phyloP scores from a whole-genome alignment of 2,113 vertebrate genomes.

The Azemiops feae region DNA sequence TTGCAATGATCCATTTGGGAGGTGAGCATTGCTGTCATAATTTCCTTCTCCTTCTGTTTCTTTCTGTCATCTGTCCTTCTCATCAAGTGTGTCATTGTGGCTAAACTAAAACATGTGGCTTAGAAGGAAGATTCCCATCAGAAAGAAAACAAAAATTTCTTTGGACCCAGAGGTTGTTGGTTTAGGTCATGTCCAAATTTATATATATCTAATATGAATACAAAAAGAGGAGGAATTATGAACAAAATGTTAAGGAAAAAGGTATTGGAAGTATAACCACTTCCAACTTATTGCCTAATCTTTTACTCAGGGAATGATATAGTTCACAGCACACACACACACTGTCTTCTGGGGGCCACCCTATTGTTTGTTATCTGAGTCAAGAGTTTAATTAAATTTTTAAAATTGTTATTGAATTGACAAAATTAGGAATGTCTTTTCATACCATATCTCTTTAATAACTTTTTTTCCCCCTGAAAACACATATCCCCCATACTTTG shows the following conservation, averaged over 20 bases:
- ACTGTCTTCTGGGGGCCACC: not conserved
- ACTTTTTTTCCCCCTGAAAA: constrained; percentile 33
- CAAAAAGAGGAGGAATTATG: too few species aligned
- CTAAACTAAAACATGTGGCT: not conserved
- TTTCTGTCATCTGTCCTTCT: not conserved
- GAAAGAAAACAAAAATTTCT: not conserved
- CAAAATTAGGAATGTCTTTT: not conserved
- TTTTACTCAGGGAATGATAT: not conserved
- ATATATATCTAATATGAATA: too few species aligned
- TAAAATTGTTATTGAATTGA: not conserved
- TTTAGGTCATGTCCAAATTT: not conserved
- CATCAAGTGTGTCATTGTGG: not conserved
- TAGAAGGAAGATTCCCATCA: not conserved
- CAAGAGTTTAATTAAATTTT: not conserved
- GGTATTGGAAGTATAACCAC: too few species aligned
- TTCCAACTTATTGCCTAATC: not conserved
- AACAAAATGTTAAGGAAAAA: too few species aligned
- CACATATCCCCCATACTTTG: constrained; percentile 1
- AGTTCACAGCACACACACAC: not conserved
- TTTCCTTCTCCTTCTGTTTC: not conserved
- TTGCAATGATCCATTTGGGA: too few species aligned
- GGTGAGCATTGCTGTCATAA: too few species aligned
- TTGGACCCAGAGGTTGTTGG: not conserved
- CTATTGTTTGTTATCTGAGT: not conserved
- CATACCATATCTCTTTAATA: not conserved